Evolutionary conservation across 2,888 invertebrate genomes (phyloP), one percentile per base, ranked within the genome.

Genomic region (Hetaerina titia): DNA sequence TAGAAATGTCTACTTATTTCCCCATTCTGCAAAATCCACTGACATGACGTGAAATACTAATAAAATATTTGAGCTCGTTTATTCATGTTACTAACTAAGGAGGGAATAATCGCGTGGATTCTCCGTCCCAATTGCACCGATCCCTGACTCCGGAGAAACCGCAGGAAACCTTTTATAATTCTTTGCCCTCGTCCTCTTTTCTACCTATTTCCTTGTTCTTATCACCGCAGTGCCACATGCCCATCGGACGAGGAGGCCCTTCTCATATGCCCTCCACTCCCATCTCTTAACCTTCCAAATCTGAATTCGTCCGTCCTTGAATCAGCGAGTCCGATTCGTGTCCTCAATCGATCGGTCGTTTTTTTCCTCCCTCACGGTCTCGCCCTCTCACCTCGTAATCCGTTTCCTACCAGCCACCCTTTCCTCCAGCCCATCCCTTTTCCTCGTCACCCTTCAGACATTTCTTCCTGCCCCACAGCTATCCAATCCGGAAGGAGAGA

Each of bases 321-420:
- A 81, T 81, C 25, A 22, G 11, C 25, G 81, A 22, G 31, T 13
- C 81, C 31, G 0, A 81, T 81, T 81, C 81, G 31, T n/a, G 81
- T 81, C 81, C 31, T 31, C 31, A 13, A 81, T 81, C 81, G 81
- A 81, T 81, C 81, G 81, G 31, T 81, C 81, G 81, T 81, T 60
- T 60, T 60, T 17, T 45, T 45, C 45, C 45, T 2, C 45, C 45
- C 45, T 45, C 45, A 45, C 45, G 45, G 45, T 45, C 45, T 69
- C 69, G 69, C n/a, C 69, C 31, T 31, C 81, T 81, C 25, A 11
- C 81, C 81, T 31, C 81, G 25, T 31, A 25, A 81, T 81, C 31
- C 25, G 81, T 81, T 81, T 31, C 81, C 25, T 22, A 4, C 11
- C 81, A 45, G 81, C 81, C 15, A 19, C 31, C 31, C 31, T 81